phyloP scores from a whole-genome alignment of 2,888 invertebrate species.

The Allygus modestus region DNA sequence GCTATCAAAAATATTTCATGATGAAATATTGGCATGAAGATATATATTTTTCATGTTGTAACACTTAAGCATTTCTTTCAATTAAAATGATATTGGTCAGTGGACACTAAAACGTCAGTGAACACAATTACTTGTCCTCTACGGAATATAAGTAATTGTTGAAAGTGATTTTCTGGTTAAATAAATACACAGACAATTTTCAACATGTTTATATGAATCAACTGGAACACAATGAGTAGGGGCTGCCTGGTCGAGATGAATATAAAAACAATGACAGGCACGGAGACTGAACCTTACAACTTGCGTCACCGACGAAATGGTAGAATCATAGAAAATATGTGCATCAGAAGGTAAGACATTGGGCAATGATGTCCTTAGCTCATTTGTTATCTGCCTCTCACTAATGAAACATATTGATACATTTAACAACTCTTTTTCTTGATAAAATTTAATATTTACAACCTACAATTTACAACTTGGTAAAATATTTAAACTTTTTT shows the following conservation, averaged over 20 bases:
- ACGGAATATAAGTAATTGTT: too few species aligned
- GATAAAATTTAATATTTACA: neutral
- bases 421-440: too few species aligned
- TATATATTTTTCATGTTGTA: too few species aligned
- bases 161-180: neutral
- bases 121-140: too few species aligned
- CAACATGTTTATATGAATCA: slow-evolving; percentile 59
- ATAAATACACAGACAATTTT: slow-evolving; percentile 22
- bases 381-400: neutral
- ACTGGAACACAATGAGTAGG: slow-evolving; percentile 59
- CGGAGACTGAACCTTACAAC: slow-evolving; percentile 46
- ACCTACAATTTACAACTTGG: neutral
- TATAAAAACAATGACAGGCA: slow-evolving; percentile 58
- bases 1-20: too few species aligned
- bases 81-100: too few species aligned
- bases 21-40: too few species aligned
- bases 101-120: too few species aligned
- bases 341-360: slow-evolving; percentile 21
- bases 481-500: neutral
- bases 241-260: slow-evolving; percentile 53
- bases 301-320: slow-evolving; percentile 10
- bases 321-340: slow-evolving; percentile 49
- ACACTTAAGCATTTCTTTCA: too few species aligned
- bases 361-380: slow-evolving; percentile 37
- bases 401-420: neutral